Evolutionary conservation across 2,888 invertebrate species (phyloP).

Genomic region (Megamerina dolium): DNA sequence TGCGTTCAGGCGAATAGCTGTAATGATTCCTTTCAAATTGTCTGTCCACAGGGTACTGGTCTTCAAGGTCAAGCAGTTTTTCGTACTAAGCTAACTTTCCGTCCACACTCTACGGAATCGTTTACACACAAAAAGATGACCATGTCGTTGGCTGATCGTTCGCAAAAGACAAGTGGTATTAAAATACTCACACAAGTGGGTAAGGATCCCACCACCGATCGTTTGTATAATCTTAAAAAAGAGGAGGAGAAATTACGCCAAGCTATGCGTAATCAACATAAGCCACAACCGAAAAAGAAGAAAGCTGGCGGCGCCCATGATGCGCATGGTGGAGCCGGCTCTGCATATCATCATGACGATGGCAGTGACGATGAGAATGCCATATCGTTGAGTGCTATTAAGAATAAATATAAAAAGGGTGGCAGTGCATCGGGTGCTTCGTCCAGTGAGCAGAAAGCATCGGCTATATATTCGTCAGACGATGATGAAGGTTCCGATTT

Average conservation of each 20-base stretch:
- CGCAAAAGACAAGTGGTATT: conserved; percentile 88
- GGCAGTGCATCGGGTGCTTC: conserved; percentile 7
- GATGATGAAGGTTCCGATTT: conserved; percentile 72
- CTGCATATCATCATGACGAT: conserved; percentile 58
- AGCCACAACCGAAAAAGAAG: conserved; percentile 53
- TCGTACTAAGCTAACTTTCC: conserved; percentile 91
- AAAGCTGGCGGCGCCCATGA: conserved; percentile 44
- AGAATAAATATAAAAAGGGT: conserved; percentile 83
- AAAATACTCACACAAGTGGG: conserved; percentile 82
- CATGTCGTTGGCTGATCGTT: conserved; percentile 90
- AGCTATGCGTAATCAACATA: conserved; percentile 62
- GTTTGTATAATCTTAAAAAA: conserved; percentile 89
- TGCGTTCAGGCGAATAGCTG: not conserved
- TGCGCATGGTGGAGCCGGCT: conserved; percentile 42
- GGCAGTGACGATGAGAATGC: conserved; percentile 92
- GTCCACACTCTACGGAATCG: conserved; percentile 97
- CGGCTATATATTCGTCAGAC: conserved; percentile 82
- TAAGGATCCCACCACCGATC: conserved; percentile 86
- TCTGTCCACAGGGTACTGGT: conserved; percentile 67
- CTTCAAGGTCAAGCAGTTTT: conserved; percentile 97
- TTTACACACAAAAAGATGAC: conserved; percentile 99
- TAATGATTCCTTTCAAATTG: not conserved
- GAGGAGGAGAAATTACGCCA: conserved; percentile 94
- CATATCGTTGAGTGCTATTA: conserved; percentile 89
- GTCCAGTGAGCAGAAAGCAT: conserved; percentile 32